Evolutionary conservation across 2,888 invertebrate genomes (phyloP), one percentile per base, ranked within the genome.

Genomic region (Callinectes sapidus): DNA sequence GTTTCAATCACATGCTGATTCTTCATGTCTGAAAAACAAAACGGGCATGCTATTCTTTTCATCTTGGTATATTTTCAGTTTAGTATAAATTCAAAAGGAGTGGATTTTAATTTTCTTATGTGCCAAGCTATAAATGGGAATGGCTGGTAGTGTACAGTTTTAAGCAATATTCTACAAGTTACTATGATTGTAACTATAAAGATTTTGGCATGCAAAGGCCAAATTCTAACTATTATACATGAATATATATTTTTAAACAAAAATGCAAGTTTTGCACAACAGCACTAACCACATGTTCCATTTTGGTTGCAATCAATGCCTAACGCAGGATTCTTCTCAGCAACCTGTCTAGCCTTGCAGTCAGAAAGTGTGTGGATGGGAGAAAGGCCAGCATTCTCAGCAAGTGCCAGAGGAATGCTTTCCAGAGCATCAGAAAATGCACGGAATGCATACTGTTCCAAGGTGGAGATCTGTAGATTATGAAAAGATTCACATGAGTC

Each of bases 371-470:
- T 97, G 95, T 99, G 98, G 95, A 99, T 99, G 0, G 99, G 98
- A 6, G 98, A 97, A 54, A 99, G 96, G 42, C 99, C 99, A 95
- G 98, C 97, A 96, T 99, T 99, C 96, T 99, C 99, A 0, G 99
- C 99, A 92, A 99, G 96, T 0, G 99, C 99, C 95, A 99, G 96
- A 0, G 99, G 99, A 95, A 99, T 97, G 92, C 97, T 97, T 96
- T 99, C 99, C 91, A 99, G 96, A 0, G 99, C 99, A 95, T 99
- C 99, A 0, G 99, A 97, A 96, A 99, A 99, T 0, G 98, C 98
- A 92, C 99, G 97, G 97, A 98, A 99, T 1, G 99, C 98, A 96
- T 99, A 99, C 96, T 99, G 99, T 96, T 99, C 99, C 94, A 99
- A 96, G 0, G 99, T 98, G 0, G 98, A 96, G 92, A 97, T 96